A percentile compares a stretch with the other conserved stretches of the same genome.
These are phyloP conservation scores for Lasiurus borealis DNA, from an alignment of 2,113 vertebrate species.

Conservation along the genomic window DNA sequence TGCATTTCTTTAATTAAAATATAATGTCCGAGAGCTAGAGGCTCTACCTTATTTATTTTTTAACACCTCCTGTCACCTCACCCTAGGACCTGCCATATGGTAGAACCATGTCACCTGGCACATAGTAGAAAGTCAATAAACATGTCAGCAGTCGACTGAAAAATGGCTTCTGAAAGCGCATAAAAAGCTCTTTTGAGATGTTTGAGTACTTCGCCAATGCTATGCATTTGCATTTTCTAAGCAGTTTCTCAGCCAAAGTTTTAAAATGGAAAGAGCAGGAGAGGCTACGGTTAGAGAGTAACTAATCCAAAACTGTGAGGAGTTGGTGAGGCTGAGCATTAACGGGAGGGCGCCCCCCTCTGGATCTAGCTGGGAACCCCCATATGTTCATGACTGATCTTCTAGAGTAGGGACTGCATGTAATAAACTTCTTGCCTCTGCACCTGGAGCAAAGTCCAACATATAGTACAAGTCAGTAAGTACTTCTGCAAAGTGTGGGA, in stretches of 20 bases:
- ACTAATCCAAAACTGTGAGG: not conserved
- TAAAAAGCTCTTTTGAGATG: not conserved
- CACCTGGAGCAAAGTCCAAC: not conserved
- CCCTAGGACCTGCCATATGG: not conserved
- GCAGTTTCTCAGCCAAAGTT: not conserved
- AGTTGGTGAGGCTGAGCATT: not conserved
- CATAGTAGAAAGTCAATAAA: conserved; percentile 28
- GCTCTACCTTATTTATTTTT: not conserved
- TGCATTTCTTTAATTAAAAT: conserved; percentile 5
- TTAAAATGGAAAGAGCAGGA: not conserved
- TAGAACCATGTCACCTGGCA: not conserved
- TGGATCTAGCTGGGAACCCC: not conserved
- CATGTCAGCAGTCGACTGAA: not conserved
- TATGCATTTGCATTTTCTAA: conserved; percentile 23
- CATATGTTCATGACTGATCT: not conserved
- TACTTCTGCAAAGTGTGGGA: not conserved
- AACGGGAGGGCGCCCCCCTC: too few species aligned
- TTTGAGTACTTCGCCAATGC: not conserved
- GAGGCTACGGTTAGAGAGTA: not conserved
- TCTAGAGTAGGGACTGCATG: not conserved
- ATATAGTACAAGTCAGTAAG: not conserved
- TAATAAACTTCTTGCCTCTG: not conserved
- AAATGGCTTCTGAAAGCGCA: conserved; percentile 40
- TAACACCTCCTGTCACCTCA: not conserved
- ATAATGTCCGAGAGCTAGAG: not conserved